Base-by-base conservation (phyloP, 2,888 invertebrate species). In the Ecliptopera silaceata region DNA sequence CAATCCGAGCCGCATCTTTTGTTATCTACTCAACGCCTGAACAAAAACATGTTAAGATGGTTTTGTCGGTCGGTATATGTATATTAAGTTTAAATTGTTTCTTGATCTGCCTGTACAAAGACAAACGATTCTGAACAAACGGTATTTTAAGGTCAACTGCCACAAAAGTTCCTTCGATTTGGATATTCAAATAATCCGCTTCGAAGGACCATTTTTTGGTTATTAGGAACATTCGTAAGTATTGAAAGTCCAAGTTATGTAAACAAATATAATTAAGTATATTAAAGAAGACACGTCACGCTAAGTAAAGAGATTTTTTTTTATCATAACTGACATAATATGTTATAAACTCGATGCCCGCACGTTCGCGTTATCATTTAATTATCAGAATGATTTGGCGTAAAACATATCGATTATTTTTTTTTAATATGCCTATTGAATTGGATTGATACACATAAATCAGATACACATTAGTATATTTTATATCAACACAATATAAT, bases 1-100 rank as follows among this genome's bases (percentile, higher is more conserved):
- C 70, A 67, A 80, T 79, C 66, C 73, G 41, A 53, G 51, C 34
- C 44, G 68, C 71, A 77, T 80, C 82, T 82, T 80, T 78, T 80
- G 83, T 81, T 72, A 70, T 73, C 60, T 59, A 59, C 45, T 45
- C 50, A 64, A 69, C 63, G 61, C 63, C 69, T 66, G 68, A 73
- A 79, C 79, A 78, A 80, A 78, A 79, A 77, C 77, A 79, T 68
- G 69, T 66, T 72, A 70, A 70, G 68, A 63, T 61, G 64, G 62
- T 65, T 71, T 66, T 71, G 65, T 59, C 42, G 47, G 47, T 57
- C 56, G 58, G 64, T 51, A 39, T 59, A 46, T 55, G 42, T 50
- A 55, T 48, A 18, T 44, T 43, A 13, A 47, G 52, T 47, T 55
- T 48, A 29, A 48, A 57, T 57, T 60, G 53, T 57, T 51, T 18